A percentile compares a stretch with the other conserved stretches of the same genome.
These are phyloP conservation scores for Ormyrus labotus DNA, from an alignment of 2,888 invertebrate genomes.

Conservation along the genomic window DNA sequence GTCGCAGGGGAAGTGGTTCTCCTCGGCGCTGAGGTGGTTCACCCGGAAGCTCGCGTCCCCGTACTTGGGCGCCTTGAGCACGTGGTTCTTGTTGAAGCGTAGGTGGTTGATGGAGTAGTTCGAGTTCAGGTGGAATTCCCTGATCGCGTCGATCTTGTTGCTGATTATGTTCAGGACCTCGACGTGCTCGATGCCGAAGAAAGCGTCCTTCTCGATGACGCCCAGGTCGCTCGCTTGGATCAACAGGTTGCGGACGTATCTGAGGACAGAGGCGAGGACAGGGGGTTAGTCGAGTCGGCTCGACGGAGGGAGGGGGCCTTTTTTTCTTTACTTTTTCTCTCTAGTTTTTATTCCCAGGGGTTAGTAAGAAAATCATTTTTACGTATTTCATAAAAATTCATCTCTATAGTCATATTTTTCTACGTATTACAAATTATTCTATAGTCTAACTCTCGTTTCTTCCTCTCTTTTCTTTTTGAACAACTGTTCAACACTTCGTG, in stretches of 20 bases:
- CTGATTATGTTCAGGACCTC: constrained; percentile 86
- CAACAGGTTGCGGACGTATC: constrained; percentile 85
- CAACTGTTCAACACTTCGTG: too few species aligned
- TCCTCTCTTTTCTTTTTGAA: too few species aligned
- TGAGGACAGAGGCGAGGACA: background rate
- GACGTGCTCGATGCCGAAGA: constrained; percentile 85
- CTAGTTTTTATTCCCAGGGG: too few species aligned
- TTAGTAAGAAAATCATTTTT: too few species aligned
- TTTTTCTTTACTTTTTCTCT: too few species aligned
- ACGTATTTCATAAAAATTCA: too few species aligned
- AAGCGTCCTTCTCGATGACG: constrained; percentile 83
- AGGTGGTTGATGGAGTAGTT: constrained; percentile 85
- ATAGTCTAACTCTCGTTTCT: too few species aligned
- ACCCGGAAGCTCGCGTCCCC: constrained; percentile 85
- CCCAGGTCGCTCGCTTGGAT: constrained; percentile 91
- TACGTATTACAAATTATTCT: too few species aligned
- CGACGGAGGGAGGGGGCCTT: background rate
- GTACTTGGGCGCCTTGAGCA: constrained; percentile 83
- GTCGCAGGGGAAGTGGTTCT: constrained; percentile 92
- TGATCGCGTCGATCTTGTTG: constrained; percentile 90
- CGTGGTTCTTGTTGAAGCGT: constrained; percentile 89
- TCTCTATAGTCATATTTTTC: too few species aligned
- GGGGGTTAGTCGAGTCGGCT: background rate
- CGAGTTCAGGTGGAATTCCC: constrained; percentile 84
- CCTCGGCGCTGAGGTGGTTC: constrained; percentile 83